These are phyloP conservation scores for Thaumetopoea pityocampa DNA, from an alignment of 1,140 invertebrate species.

Conservation along the genomic window DNA sequence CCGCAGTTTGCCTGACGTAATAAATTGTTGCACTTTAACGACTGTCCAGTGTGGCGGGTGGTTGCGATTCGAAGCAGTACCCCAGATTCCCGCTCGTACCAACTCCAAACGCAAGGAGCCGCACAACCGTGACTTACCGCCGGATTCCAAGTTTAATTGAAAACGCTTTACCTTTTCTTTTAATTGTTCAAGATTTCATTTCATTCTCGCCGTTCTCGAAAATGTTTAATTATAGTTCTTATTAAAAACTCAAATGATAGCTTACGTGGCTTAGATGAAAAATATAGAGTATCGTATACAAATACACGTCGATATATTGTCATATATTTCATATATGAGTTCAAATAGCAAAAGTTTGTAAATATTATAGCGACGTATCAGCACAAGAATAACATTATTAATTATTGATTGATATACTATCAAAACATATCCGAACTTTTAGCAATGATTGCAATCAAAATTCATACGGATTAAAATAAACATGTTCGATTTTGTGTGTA, in stretches of 20 bases:
- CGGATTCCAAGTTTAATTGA: constrained; percentile 66
- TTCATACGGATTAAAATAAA: constrained; percentile 23
- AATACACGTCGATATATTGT: no score
- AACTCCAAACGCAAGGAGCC: constrained; percentile 36
- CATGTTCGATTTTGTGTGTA: constrained; percentile 17
- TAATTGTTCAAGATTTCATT: constrained; percentile 52
- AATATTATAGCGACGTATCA: no score
- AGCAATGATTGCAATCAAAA: no score
- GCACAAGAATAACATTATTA: no score
- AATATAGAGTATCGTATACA: no score
- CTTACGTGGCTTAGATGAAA: no score
- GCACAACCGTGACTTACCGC: constrained; percentile 38
- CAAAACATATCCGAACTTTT: no score
- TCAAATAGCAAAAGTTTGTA: no score
- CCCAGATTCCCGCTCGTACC: constrained; percentile 48
- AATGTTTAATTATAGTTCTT: constrained; percentile 24
- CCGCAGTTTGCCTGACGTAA: constrained; percentile 26
- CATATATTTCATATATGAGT: no score
- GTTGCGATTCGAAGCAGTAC: constrained; percentile 42
- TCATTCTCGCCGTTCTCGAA: constrained; percentile 25
- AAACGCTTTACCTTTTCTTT: constrained; percentile 63
- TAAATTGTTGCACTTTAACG: constrained; percentile 56
- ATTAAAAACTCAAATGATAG: constrained; percentile 35
- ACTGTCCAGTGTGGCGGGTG: constrained; percentile 27
- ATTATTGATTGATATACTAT: no score